Conservation (phyloP, 2,888 invertebrate genomes). For the Adelphocoris suturalis region DNA sequence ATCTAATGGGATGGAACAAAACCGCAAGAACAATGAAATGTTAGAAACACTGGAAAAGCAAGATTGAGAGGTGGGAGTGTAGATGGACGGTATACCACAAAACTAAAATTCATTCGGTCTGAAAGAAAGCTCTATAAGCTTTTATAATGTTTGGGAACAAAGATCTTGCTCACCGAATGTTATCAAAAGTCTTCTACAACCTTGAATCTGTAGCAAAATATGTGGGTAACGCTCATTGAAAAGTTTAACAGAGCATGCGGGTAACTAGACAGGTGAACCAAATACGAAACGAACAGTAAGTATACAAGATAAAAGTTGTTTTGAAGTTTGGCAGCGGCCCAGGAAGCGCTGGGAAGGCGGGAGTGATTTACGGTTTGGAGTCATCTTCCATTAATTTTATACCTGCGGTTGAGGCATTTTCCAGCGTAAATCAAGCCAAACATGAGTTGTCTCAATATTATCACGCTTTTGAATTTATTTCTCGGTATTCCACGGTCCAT, state of each 20-base stretch:
- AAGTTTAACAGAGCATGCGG: not conserved
- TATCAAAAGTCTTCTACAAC: no score
- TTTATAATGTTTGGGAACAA: no score
- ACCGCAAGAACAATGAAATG: no score
- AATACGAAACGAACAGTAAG: not conserved
- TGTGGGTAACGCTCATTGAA: no score
- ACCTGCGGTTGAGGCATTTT: slow-evolving; percentile 32
- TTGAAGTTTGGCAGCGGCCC: slow-evolving; percentile 9
- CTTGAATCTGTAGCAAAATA: no score
- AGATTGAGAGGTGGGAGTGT: no score
- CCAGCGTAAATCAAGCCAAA: not conserved
- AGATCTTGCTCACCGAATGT: no score
- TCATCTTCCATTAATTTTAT: slow-evolving; percentile 42
- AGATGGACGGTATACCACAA: no score
- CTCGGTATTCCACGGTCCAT: slow-evolving; percentile 32
- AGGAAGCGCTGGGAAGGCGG: slow-evolving; percentile 4
- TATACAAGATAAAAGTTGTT: slow-evolving; percentile 30
- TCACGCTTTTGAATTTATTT: slow-evolving; percentile 34
- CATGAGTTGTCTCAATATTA: slow-evolving; percentile 55
- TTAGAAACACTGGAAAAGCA: no score
- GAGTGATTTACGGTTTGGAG: slow-evolving; percentile 25
- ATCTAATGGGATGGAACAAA: no score
- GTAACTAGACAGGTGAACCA: slow-evolving; percentile 17
- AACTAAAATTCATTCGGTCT: no score
- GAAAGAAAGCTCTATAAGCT: no score